Conservation (phyloP, 2,888 invertebrate genomes). For the Tenthredo livida region DNA sequence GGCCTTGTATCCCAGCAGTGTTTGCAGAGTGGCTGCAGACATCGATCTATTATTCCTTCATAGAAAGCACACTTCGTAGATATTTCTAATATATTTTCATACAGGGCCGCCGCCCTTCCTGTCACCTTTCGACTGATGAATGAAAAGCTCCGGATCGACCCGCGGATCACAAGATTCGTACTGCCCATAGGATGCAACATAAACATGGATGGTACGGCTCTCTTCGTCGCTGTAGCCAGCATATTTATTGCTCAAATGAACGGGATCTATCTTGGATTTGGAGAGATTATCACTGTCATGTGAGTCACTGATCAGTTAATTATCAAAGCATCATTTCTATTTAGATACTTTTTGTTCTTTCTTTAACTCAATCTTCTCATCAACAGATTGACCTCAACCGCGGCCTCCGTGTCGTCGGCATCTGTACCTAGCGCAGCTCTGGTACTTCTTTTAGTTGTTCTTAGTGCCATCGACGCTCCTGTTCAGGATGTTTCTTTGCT, state of each 20-base stretch:
- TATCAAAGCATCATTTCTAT: constrained; percentile 12
- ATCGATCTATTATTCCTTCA: constrained; percentile 26
- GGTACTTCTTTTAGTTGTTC: constrained; percentile 88
- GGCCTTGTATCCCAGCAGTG: constrained; percentile 55
- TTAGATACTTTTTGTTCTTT: background rate
- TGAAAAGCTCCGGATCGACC: constrained; percentile 89
- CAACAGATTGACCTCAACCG: constrained; percentile 88
- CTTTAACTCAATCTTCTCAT: constrained; percentile 42
- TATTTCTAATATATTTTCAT: constrained; percentile 72
- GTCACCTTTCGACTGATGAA: constrained; percentile 93
- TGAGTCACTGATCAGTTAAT: constrained; percentile 77
- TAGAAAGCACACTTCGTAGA: constrained; percentile 57
- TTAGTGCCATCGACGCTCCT: constrained; percentile 91
- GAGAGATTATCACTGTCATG: constrained; percentile 93
- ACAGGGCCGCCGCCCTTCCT: constrained; percentile 90
- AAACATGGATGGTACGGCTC: constrained; percentile 95
- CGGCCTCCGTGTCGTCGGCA: constrained; percentile 93
- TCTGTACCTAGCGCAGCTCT: constrained; percentile 93
- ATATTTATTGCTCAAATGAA: constrained; percentile 95
- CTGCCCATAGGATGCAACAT: constrained; percentile 95
- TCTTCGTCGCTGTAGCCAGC: constrained; percentile 93
- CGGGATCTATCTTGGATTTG: constrained; percentile 87
- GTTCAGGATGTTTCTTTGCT: constrained; percentile 89
- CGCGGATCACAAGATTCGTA: constrained; percentile 91
- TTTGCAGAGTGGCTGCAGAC: constrained; percentile 34